Percentiles rank a stretch among this genome's conserved stretches.
These are phyloP conservation scores for Epiblema foenella DNA, from an alignment of 2,888 invertebrate species.

Conservation along the genomic window DNA sequence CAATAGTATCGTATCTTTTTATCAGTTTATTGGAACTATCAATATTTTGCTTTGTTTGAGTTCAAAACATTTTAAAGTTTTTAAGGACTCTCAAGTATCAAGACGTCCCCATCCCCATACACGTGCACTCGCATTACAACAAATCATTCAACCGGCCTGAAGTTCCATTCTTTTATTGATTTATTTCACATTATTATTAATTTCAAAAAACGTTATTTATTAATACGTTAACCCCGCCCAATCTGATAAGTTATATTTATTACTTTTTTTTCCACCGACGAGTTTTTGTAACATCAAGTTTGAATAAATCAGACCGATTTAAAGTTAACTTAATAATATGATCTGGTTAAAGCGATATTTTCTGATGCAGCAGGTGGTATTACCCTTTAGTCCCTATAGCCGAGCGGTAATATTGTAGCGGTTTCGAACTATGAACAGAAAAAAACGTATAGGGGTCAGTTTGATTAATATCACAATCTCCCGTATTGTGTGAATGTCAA, in stretches of 20 bases:
- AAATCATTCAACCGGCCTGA: slow-evolving; percentile 81
- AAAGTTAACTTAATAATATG: slow-evolving; percentile 36
- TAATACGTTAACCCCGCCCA: slow-evolving; percentile 75
- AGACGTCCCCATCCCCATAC: slow-evolving; percentile 55
- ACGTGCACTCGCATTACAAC: slow-evolving; percentile 79
- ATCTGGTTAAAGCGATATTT: neutral
- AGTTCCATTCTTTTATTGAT: slow-evolving; percentile 83
- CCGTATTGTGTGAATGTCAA: no score
- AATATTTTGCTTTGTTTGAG: no score
- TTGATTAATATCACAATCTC: no score
- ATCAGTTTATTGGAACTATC: no score
- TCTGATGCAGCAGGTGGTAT: neutral
- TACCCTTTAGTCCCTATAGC: no score
- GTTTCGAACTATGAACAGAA: no score
- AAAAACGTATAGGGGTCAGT: no score
- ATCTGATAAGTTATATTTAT: slow-evolving; percentile 78
- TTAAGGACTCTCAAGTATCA: slow-evolving; percentile 61
- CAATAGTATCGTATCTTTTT: no score
- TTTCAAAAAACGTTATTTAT: slow-evolving; percentile 75
- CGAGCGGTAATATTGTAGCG: no score
- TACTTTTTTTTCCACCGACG: slow-evolving; percentile 59
- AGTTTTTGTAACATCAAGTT: slow-evolving; percentile 48
- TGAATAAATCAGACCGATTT: slow-evolving; percentile 51
- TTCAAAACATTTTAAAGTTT: neutral
- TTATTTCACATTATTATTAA: slow-evolving; percentile 83